Base-by-base conservation (phyloP, 1,140 invertebrate genomes). In the Gonioctena quinquepunctata region DNA sequence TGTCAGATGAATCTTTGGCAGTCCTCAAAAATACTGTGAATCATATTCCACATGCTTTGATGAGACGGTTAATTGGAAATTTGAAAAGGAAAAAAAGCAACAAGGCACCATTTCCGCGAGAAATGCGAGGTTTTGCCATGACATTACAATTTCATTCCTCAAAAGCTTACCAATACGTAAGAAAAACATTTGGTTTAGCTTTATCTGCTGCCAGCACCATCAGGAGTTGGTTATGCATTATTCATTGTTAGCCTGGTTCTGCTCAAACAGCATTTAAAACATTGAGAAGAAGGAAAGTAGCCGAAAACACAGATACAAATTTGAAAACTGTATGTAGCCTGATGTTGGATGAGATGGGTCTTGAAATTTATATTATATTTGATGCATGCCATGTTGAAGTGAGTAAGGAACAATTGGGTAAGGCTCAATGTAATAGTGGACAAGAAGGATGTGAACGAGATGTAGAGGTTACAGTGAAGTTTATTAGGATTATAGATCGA, bases 331-430 rank as follows among this genome's bases (percentile, higher is more conserved):
- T 66, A 18, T 66, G 50, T 54, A 13, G 16, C 27, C 50, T 66
- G 16, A 13, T 66, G 8, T 27, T 66, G 18, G 48, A 66, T 25
- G 64, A 66, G 23, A 66, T 66, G 50, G 21, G 33, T n/a, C 49
- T 66, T 16, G 27, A 26, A 27, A 11, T 25, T 61, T 4, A 6
- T 25, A n/a, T 26, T 11, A 22, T 61, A 8, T 13, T 61, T 16
- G 18, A 61, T 25, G 59, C 27, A 25, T 54, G 50, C 6, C 50
- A 54, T 54, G 50, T 22, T 54, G 22, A 54, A 66, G 50, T 28
- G 59, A 22, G 48, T 27, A 26, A 59, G 64, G 56, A 66, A 66
- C 27, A 21, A 13, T 21, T 66, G 6, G 2, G 64, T 19, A 21
- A 57, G 8, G 16, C 19, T 57, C 3, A 54, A 19, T 19, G 26